These are phyloP conservation scores for Drosophila nigricruria DNA, from an alignment of 2,888 invertebrate genomes.

Conservation along the genomic window DNA sequence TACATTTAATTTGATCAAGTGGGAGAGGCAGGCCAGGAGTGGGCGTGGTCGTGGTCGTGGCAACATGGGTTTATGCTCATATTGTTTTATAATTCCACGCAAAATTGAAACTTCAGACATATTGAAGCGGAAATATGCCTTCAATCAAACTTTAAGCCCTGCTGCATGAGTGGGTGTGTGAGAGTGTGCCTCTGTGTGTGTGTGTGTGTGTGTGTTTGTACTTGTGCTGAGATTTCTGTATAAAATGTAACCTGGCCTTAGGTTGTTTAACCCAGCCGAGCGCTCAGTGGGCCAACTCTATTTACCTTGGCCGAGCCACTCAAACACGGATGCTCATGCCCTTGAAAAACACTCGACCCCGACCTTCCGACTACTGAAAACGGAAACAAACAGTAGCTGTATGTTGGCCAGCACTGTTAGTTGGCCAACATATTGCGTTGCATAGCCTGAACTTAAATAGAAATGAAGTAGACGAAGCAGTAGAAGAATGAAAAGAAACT, in stretches of 20 bases:
- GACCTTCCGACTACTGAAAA: slow-evolving; percentile 41
- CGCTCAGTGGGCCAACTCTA: slow-evolving; percentile 32
- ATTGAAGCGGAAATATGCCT: background rate
- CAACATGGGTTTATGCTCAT: background rate
- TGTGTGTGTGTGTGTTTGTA: slow-evolving; percentile 2
- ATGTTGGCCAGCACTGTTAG: background rate
- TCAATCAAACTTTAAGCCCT: slow-evolving; percentile 30
- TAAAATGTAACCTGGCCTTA: slow-evolving; percentile 36
- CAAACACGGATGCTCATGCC: slow-evolving; percentile 63
- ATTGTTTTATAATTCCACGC: slow-evolving; percentile 8
- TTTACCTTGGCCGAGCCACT: slow-evolving; percentile 63
- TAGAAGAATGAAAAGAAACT: slow-evolving; percentile 11
- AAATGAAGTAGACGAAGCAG: background rate
- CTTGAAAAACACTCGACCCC: slow-evolving; percentile 64
- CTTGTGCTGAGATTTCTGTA: slow-evolving; percentile 46
- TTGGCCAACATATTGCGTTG: slow-evolving; percentile 39
- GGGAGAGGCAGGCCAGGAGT: background rate
- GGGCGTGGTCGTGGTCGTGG: background rate
- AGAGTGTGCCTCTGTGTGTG: background rate
- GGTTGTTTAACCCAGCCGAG: slow-evolving; percentile 51
- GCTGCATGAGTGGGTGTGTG: slow-evolving; percentile 8
- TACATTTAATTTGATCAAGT: slow-evolving; percentile 49
- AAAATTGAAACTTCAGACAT: slow-evolving; percentile 5
- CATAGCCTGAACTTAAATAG: slow-evolving; percentile 49
- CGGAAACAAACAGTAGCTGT: background rate